These are phyloP conservation scores for Calcarius ornatus DNA, from an alignment of 2,113 vertebrate genomes.

Conservation along the genomic window DNA sequence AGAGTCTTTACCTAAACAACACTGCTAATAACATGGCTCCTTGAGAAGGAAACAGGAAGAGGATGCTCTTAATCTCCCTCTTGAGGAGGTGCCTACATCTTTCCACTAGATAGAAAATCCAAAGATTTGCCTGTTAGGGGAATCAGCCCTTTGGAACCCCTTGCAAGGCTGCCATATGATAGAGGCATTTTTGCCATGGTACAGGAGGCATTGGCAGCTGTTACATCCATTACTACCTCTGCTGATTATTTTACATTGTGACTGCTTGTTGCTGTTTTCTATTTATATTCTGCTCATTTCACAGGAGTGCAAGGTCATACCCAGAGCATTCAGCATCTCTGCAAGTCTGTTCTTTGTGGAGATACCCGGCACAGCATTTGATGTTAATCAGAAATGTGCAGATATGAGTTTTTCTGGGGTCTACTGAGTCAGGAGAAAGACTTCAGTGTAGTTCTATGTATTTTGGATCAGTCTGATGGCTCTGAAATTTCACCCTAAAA, in stretches of 20 bases:
- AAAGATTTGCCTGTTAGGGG: background rate
- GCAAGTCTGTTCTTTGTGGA: background rate
- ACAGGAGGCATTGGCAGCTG: background rate
- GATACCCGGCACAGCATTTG: background rate
- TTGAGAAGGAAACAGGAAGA: background rate
- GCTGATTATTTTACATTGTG: conserved; percentile 1
- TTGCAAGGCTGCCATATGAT: background rate
- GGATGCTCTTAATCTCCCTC: background rate
- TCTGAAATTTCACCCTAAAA: background rate
- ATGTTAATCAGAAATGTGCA: background rate
- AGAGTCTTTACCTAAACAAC: background rate
- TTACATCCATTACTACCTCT: background rate
- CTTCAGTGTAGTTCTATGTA: background rate
- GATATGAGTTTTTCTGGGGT: background rate
- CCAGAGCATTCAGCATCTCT: background rate
- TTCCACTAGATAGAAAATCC: background rate
- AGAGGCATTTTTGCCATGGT: background rate
- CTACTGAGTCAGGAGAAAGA: background rate
- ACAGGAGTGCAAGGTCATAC: background rate
- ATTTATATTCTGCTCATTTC: background rate
- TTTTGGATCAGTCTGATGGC: background rate
- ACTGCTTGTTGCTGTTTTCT: background rate
- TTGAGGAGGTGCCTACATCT: background rate
- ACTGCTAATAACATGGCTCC: background rate
- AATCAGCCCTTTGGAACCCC: background rate